Evolutionary conservation across 2,113 vertebrate genomes (phyloP), one percentile per base, ranked within the genome.

Genomic region (Sander vitreus): DNA sequence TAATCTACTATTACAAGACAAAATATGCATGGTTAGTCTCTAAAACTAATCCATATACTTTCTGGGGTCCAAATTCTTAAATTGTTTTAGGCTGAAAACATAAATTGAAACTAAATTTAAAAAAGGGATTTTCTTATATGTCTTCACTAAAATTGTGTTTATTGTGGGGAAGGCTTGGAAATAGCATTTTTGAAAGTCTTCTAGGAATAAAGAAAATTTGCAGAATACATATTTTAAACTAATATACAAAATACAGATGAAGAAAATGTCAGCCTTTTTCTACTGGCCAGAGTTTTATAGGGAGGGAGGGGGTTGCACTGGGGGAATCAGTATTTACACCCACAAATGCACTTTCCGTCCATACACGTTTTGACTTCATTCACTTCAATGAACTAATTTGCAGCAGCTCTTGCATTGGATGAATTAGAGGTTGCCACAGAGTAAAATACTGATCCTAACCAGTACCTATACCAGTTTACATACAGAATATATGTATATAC

Each of bases 331-430:
- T 12, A 68, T 33, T 48, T 62, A 16, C 43, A 16, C 18, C 5
- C 48, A 51, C 36, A 15, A 14, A 23, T 33, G 3, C 5, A 4
- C 48, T 47, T 57, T 58, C 10, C 1, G 19, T 60, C 57, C 5
- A 9, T 33, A 43, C 14, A 71, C 27, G 18, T 47, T 9, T 57
- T 73, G n/a, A 59, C 55, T 47, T 10, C 30, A 25, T 33, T 73
- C 16, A 60, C 55, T 33, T 11, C 33, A 27, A 47, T 18, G 5
- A 27, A 27, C 11, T 18, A n/a, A 18, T 50, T 16, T 51, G 14
- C 47, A 55, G 30, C 45, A 63, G 59, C 36, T 81, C 15, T 60
- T 33, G 16, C 63, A 53, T 57, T 70, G n/a, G 48, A 66, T 53
- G 25, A 43, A 0, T 47, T 70, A 19, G 1, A 10, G 13, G n/a